phyloP scores from a whole-genome alignment of 2,888 invertebrate genomes.

The Coronaproctus castanopsis region DNA sequence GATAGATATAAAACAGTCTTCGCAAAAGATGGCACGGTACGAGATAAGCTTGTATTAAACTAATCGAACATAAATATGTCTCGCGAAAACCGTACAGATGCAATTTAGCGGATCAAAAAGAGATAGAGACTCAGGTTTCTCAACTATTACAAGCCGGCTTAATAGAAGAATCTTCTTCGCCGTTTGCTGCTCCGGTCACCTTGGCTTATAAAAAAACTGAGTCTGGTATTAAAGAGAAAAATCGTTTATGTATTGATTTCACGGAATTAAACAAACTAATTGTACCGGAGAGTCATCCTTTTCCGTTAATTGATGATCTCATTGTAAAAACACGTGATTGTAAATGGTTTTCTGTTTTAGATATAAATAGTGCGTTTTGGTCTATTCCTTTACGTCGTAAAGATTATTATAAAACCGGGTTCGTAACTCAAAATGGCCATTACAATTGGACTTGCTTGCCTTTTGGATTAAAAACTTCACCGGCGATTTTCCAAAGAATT shows the following conservation, averaged over 20 bases:
- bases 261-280: conserved; percentile 8
- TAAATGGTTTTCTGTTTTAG: conserved; percentile 15
- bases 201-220: conserved; percentile 9
- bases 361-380: conserved; percentile 17
- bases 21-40: too few species aligned
- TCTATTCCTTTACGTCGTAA: conserved; percentile 16
- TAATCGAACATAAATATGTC: neutral
- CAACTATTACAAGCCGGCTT: conserved; percentile 1
- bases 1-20: too few species aligned
- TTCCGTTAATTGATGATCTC: conserved; percentile 14
- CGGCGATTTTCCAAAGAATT: conserved; percentile 19
- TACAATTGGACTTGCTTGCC: conserved; percentile 19
- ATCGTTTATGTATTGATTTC: conserved; percentile 7
- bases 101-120: conserved; percentile 3
- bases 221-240: neutral
- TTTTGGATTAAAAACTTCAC: conserved; percentile 18
- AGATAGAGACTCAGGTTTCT: conserved; percentile 6
- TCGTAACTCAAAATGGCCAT: conserved; percentile 19
- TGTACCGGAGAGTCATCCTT: conserved; percentile 13
- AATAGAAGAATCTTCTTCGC: conserved; percentile 6
- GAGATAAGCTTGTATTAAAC: too few species aligned
- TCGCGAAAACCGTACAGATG: conserved; percentile 7
- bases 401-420: conserved; percentile 19
- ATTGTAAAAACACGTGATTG: conserved; percentile 14
- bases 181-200: conserved; percentile 8